phyloP scores from a whole-genome alignment of 2,888 invertebrate species.

The Drosophila incognita region DNA sequence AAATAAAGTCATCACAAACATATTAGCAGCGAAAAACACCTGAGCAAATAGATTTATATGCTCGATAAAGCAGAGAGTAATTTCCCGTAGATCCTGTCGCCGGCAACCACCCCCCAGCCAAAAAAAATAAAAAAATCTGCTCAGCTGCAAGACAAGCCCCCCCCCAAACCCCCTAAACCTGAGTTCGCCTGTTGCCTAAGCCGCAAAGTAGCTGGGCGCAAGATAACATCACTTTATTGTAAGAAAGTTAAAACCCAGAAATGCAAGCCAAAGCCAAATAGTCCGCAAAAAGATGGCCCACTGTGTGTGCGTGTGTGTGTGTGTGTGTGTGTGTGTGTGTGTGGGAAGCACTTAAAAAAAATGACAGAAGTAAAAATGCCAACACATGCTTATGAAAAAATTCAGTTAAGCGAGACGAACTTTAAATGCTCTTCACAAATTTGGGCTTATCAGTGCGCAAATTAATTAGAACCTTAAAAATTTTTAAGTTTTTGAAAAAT shows the following conservation, averaged over 20 bases:
- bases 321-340: slow-evolving; percentile 3
- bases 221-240: slow-evolving; percentile 82
- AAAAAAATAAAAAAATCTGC: background rate
- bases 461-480: background rate
- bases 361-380: slow-evolving; percentile 34
- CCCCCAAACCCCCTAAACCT: slow-evolving; percentile 6
- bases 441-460: background rate
- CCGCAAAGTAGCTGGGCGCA: slow-evolving; percentile 76
- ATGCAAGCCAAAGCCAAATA: slow-evolving; percentile 70
- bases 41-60: slow-evolving; percentile 83
- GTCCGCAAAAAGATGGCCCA: slow-evolving; percentile 35
- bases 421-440: slow-evolving; percentile 19
- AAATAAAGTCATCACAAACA: slow-evolving; percentile 83
- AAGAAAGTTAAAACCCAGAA: slow-evolving; percentile 81
- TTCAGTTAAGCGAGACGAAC: background rate
- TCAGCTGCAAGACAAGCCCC: slow-evolving; percentile 1
- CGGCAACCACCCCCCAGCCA: slow-evolving; percentile 24
- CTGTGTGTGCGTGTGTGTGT: slow-evolving; percentile 13
- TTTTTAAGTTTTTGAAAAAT: background rate
- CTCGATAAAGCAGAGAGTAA: slow-evolving; percentile 76
- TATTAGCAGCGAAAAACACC: slow-evolving; percentile 82
- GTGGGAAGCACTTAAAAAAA: slow-evolving; percentile 46
- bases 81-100: slow-evolving; percentile 81
- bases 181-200: slow-evolving; percentile 77
- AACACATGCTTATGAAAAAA: slow-evolving; percentile 27